Percentiles rank a stretch among this genome's conserved stretches.
Evolutionary conservation across 2,797 vertebrate species (phyloP).

Genomic region (Lepus townsendii): DNA sequence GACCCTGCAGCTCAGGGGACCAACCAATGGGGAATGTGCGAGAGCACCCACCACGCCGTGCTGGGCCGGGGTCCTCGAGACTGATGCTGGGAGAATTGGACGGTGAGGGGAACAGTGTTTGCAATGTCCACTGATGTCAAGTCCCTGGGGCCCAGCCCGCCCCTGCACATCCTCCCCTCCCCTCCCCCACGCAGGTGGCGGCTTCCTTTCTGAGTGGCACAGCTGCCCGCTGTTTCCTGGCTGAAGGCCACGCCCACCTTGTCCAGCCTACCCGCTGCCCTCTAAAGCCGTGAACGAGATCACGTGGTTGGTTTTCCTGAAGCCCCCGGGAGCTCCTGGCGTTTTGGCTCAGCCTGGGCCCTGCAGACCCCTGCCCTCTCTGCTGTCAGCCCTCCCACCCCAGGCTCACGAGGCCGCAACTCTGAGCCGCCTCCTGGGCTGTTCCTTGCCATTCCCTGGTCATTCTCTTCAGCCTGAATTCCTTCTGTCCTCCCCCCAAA

Average conservation of each 20-base stretch:
- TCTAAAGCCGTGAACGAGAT: not conserved
- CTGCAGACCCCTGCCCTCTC: rapidly evolving
- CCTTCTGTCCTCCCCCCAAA: not conserved
- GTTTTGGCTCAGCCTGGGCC: too few species aligned
- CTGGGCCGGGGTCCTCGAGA: not conserved
- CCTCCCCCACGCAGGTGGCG: not conserved
- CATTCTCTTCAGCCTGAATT: not conserved
- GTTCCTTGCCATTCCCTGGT: not conserved
- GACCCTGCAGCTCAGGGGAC: not conserved
- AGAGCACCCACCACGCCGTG: not conserved
- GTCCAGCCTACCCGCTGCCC: not conserved
- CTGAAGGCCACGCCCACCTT: not conserved
- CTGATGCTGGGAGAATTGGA: not conserved
- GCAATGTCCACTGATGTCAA: too few species aligned
- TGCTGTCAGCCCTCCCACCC: rapidly evolving
- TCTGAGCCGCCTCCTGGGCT: too few species aligned
- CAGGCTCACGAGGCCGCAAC: rapidly evolving
- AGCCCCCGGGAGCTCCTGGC: rapidly evolving
- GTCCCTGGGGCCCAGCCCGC: not conserved
- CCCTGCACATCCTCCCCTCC: not conserved
- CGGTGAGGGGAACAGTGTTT: rapidly evolving
- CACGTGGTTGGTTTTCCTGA: not conserved
- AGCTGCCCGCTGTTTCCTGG: rapidly evolving
- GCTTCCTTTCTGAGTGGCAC: not conserved
- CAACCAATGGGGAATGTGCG: not conserved